Conservation (phyloP, 1,140 invertebrate genomes). For the Magallana gigas region DNA sequence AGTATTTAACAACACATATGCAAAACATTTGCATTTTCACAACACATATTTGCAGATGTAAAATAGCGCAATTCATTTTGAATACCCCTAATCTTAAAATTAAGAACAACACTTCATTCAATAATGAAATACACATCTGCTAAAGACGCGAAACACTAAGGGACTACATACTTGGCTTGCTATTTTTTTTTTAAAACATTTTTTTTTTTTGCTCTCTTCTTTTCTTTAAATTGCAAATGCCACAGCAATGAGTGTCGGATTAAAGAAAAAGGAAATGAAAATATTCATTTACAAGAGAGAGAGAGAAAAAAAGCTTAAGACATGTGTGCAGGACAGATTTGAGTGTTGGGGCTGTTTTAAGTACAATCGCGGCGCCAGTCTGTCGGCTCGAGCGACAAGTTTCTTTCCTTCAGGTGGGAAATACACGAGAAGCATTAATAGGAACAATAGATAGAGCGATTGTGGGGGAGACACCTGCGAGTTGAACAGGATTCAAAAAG, state of each 20-base stretch:
- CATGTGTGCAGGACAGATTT: slow-evolving; percentile 47
- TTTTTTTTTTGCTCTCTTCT: not conserved
- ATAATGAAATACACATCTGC: slow-evolving; percentile 35
- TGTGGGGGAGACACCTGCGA: slow-evolving; percentile 48
- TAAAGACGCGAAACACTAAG: not conserved
- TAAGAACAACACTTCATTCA: slow-evolving; percentile 13
- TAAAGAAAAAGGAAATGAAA: slow-evolving; percentile 42
- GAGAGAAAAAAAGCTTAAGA: slow-evolving; percentile 33
- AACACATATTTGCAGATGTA: not conserved
- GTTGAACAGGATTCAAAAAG: slow-evolving; percentile 42
- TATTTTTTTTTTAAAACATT: not conserved
- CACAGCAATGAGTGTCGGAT: slow-evolving; percentile 25
- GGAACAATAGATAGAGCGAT: slow-evolving; percentile 51
- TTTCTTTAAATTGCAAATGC: not conserved
- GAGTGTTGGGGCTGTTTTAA: slow-evolving; percentile 46
- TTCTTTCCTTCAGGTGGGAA: slow-evolving; percentile 50
- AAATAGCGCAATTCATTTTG: slow-evolving; percentile 4
- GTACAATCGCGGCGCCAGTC: slow-evolving; percentile 49
- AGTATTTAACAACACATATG: not conserved
- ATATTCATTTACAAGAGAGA: slow-evolving; percentile 47
- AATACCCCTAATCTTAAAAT: slow-evolving; percentile 5
- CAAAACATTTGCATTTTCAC: slow-evolving; percentile 17
- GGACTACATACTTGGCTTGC: not conserved
- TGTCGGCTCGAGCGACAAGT: slow-evolving; percentile 43
- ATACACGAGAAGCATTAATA: slow-evolving; percentile 46